Percentiles rank a stretch among this genome's conserved stretches.
Conservation (phyloP, 2,113 vertebrate species). For the Cyprinodon tularosa region DNA sequence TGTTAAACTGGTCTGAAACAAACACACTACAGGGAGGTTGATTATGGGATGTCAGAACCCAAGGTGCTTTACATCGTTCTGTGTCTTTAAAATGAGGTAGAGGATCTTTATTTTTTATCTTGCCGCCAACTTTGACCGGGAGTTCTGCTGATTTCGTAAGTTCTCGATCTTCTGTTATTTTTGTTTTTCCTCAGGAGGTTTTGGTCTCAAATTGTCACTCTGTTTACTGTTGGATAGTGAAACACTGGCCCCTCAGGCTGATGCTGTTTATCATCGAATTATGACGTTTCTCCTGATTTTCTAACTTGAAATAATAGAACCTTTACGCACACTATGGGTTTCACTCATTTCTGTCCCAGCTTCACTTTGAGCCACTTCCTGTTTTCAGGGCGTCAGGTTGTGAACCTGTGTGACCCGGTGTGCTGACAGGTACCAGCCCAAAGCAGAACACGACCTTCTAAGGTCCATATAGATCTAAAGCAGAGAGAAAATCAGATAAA, state of each 20-base stretch:
- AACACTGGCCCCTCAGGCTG: neutral
- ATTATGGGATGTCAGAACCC: neutral
- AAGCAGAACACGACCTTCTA: too few relatives aligned
- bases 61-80: neutral
- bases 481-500: too few relatives aligned
- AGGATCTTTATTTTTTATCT: neutral
- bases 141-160: neutral
- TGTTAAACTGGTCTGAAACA: neutral
- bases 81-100: neutral
- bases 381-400: too few relatives aligned
- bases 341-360: too few relatives aligned
- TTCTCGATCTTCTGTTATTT: neutral
- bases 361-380: too few relatives aligned
- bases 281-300: too few relatives aligned
- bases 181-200: constrained; percentile 30
- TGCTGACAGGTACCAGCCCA: too few relatives aligned
- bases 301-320: too few relatives aligned
- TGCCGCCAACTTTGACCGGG: neutral
- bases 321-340: too few relatives aligned
- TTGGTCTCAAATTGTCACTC: constrained; percentile 15
- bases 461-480: too few relatives aligned
- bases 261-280: neutral
- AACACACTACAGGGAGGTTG: constrained; percentile 56
- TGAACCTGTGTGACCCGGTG: too few relatives aligned
- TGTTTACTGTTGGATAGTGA: neutral